Evolutionary conservation across 1,140 invertebrate species (phyloP), one percentile per base, ranked within the genome.

Genomic region (Hesperophylax magnus): DNA sequence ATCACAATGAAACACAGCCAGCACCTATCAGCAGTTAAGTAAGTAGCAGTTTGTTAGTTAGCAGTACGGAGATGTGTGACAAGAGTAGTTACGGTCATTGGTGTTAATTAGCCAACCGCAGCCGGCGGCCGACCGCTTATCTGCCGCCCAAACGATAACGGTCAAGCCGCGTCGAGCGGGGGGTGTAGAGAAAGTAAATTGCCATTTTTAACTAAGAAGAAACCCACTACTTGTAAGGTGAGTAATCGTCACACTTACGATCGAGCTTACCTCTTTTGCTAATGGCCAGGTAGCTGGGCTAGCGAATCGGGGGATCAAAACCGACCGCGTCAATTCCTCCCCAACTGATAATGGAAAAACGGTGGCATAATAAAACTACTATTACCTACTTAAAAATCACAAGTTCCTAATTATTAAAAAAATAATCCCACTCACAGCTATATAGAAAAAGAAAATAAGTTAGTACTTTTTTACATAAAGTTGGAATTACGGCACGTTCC

Each of bases 101-200:
- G 53, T 58, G 79, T 78, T 83, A 83, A 83, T 83, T 83, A 83
- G 82, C 60, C 60, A 75, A 83, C 82, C 82, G 76, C 82, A 83
- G 77, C 53, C 77, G 75, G 54, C 82, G 82, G 67, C 76, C 52
- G 82, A 56, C 82, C 15, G 47, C 82, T 83, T 83, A 83, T 83
- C 82, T 80, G 52, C 74, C 58, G 39, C 22, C 75, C 75, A 34
- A 47, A 34, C 58, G 71, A 75, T 75, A 56, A 31, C 71, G 69
- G 69, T 65, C 63, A n/a, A 17, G 14, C 47, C 52, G 53, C 53
- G 34, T 17, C 69, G 20, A 34, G 34, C 47, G 8, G 69, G 69
- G 31, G 31, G 69, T 27, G 71, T n/a, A 20, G 34, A 18, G 31
- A 71, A 71, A 52, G 67, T 14, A 24, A 24, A 31, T 24, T 24